Base-by-base conservation (phyloP, 1,140 invertebrate species). In the Bombus vancouverensis region DNA sequence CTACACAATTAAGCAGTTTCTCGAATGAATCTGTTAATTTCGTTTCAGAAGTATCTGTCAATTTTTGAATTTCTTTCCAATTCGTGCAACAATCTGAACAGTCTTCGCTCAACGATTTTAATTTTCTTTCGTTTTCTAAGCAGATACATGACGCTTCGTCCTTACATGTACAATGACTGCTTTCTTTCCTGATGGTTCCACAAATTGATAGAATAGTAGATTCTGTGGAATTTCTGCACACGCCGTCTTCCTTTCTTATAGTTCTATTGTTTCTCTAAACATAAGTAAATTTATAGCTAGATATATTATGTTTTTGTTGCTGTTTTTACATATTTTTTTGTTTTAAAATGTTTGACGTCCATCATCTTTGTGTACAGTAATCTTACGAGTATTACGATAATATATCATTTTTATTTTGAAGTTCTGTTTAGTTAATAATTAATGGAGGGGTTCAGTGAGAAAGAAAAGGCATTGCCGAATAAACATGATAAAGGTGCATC, bases 181-280 rank as follows among this genome's bases (percentile, higher is more conserved):
- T 66, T 25, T n/a, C 39, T 44, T 32, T n/a, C 1, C 1, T 32
- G 6, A 15, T 13, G 3, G 32, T 32, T 25, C 1, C 59, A 44
- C 76, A 79, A 47, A 68, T 8, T 32, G 76, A 79, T 25, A 66
- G 10, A 65, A 34, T 42, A 42, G 22, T 65, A 22, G 62, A 79
- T 34, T 79, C 25, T 39, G 15, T 13, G 10, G 34, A 59, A 28
- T 22, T 44, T 47, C 42, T 44, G n/a, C 59, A 79, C 9, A 68
- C 22, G 22, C 5, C 3, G 10, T 47, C 18, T 44, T 15, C 37
- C 6, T 65, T 66, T 25, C 3, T 18, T 76, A 37, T 39, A 18
- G 8, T 68, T 66, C 13, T 68, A 42, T 66, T 34, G 28, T 15
- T 13, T 53, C 22, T 59, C 74, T 76, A 32, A 74, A 37, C 22